These are phyloP conservation scores for Danio aesculapii DNA, from an alignment of 2,797 vertebrate genomes.

Conservation along the genomic window DNA sequence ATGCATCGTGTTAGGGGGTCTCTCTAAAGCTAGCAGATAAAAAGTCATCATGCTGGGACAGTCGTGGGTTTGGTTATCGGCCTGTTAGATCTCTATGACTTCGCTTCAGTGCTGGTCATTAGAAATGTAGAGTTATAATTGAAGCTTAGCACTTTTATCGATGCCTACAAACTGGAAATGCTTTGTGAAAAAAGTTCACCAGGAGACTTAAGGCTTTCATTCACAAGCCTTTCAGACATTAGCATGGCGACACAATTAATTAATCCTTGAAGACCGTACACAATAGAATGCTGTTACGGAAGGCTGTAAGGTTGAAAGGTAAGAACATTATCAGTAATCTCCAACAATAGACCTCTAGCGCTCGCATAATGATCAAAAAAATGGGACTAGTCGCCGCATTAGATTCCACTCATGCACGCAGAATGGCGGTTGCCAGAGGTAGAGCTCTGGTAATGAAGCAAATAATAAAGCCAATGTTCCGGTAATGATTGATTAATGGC, in stretches of 20 bases:
- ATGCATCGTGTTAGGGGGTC: conserved; percentile 47
- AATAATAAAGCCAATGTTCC: conserved; percentile 54
- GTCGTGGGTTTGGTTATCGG: conserved; percentile 1
- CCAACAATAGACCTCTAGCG: conserved; percentile 29
- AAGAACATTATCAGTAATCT: conserved; percentile 32
- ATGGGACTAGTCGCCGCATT: conserved; percentile 22
- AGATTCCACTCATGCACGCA: conserved; percentile 37
- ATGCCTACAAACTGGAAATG: background rate
- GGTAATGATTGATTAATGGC: conserved; percentile 60
- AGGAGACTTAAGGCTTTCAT: conserved; percentile 8
- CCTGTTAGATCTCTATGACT: conserved; percentile 8
- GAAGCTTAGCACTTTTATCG: conserved; percentile 16
- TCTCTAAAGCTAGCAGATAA: conserved; percentile 41
- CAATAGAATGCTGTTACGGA: conserved; percentile 29
- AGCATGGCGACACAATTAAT: conserved; percentile 23
- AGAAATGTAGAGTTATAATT: conserved; percentile 19
- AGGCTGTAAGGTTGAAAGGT: conserved; percentile 20
- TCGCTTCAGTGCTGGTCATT: conserved; percentile 11
- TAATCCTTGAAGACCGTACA: conserved; percentile 10
- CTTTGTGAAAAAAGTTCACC: conserved; percentile 8
- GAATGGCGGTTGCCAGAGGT: conserved; percentile 43
- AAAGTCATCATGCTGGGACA: conserved; percentile 21
- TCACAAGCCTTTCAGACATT: conserved; percentile 16
- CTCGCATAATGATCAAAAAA: conserved; percentile 16
- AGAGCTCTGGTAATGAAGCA: conserved; percentile 48